These are phyloP conservation scores for Discoglossus pictus DNA, from an alignment of 2,797 vertebrate species.

Conservation along the genomic window DNA sequence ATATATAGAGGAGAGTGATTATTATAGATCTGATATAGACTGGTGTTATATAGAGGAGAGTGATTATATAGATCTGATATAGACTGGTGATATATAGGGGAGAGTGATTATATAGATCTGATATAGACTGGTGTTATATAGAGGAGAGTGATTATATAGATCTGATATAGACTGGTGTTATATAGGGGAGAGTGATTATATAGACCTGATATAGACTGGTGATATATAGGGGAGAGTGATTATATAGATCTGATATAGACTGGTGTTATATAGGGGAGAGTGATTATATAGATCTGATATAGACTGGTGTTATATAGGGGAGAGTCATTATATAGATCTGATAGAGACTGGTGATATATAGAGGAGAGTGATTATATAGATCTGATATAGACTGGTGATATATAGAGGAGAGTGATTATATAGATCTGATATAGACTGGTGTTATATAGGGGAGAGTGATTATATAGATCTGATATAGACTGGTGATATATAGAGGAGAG, in stretches of 20 bases:
- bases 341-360: conserved; percentile 3
- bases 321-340: background rate
- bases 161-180: background rate
- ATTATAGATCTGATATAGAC: background rate
- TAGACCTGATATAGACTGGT: background rate
- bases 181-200: too few species aligned
- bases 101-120: too few species aligned
- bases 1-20: too few species aligned
- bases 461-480: background rate
- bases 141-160: background rate
- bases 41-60: background rate
- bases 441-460: background rate
- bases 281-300: background rate
- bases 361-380: background rate
- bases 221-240: too few species aligned
- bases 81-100: background rate
- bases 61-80: background rate
- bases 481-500: background rate
- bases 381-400: background rate
- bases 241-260: too few species aligned
- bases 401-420: too few species aligned
- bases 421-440: too few species aligned
- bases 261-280: background rate
- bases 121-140: background rate
- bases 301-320: background rate